A percentile compares a stretch with the other conserved stretches of the same genome.
phyloP scores from a whole-genome alignment of 2,797 vertebrate species.

The Tenualosa ilisha region DNA sequence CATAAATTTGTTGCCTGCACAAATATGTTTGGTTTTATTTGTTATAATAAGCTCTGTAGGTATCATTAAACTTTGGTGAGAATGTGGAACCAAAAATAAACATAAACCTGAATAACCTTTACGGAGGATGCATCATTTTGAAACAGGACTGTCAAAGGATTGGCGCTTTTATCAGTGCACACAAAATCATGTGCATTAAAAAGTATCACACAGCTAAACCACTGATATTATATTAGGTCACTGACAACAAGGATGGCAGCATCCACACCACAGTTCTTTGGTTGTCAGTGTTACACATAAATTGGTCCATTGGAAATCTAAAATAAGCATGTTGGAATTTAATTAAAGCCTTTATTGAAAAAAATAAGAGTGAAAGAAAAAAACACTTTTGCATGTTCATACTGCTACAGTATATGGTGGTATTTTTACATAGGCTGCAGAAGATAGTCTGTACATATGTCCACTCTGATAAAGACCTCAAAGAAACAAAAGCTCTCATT shows the following conservation, averaged over 20 bases:
- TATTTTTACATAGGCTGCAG: background rate
- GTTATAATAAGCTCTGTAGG: too few relatives aligned
- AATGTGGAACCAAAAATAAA: too few relatives aligned
- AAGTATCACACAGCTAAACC: background rate
- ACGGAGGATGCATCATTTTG: background rate
- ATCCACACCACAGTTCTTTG: background rate
- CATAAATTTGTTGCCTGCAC: background rate
- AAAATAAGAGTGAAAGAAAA: background rate
- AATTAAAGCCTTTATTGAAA: background rate
- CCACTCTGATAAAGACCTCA: slow-evolving; percentile 68
- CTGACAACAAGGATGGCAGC: background rate
- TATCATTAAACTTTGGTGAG: too few relatives aligned
- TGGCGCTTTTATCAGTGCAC: too few relatives aligned
- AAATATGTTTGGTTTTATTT: too few relatives aligned
- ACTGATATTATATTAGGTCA: background rate
- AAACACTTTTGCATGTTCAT: background rate
- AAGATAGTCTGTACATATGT: slow-evolving; percentile 44
- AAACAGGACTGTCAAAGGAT: too few relatives aligned
- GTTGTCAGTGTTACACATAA: background rate
- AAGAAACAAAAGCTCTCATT: slow-evolving; percentile 72
- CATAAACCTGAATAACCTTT: background rate
- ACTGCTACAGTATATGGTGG: background rate
- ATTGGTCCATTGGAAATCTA: background rate
- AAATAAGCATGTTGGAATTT: background rate
- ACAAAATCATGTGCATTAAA: background rate